Conservation (phyloP, 2,888 invertebrate species). For the Pammene fasciana region DNA sequence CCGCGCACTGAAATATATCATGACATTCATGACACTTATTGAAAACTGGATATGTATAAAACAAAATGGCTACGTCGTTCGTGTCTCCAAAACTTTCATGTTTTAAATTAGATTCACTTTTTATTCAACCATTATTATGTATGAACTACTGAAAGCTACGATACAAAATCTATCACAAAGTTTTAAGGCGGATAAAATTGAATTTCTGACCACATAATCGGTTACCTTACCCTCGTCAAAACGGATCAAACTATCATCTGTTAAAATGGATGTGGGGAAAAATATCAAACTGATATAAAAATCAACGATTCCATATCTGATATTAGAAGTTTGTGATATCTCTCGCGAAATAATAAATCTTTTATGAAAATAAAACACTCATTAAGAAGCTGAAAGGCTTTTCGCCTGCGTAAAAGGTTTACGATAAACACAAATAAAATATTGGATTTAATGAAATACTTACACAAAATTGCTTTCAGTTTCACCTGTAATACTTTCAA, state of each 20-base stretch:
- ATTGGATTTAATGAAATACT: not conserved
- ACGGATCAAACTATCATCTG: slow-evolving; percentile 41
- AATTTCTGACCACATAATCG: slow-evolving; percentile 18
- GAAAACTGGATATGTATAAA: slow-evolving; percentile 8
- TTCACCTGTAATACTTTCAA: not conserved
- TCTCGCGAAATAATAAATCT: not conserved
- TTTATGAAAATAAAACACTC: slow-evolving; percentile 3
- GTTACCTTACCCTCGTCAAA: slow-evolving; percentile 39
- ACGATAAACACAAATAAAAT: slow-evolving; percentile 1
- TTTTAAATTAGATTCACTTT: not conserved
- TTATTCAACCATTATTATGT: slow-evolving; percentile 5
- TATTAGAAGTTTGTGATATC: not conserved
- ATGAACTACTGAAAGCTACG: not conserved
- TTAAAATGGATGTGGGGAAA: slow-evolving; percentile 21
- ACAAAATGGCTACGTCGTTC: not conserved
- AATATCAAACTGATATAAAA: slow-evolving; percentile 21
- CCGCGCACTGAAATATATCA: not conserved
- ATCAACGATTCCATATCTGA: slow-evolving; percentile 20
- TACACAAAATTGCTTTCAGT: slow-evolving; percentile 3
- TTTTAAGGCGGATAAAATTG: slow-evolving; percentile 30
- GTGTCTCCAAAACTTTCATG: not conserved
- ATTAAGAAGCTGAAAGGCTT: not conserved
- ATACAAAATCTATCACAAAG: slow-evolving; percentile 30
- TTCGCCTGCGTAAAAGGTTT: slow-evolving; percentile 3
- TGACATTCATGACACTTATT: not conserved